Evolutionary conservation across 1,140 invertebrate species (phyloP).

Genomic region (Antheraea mylitta): DNA sequence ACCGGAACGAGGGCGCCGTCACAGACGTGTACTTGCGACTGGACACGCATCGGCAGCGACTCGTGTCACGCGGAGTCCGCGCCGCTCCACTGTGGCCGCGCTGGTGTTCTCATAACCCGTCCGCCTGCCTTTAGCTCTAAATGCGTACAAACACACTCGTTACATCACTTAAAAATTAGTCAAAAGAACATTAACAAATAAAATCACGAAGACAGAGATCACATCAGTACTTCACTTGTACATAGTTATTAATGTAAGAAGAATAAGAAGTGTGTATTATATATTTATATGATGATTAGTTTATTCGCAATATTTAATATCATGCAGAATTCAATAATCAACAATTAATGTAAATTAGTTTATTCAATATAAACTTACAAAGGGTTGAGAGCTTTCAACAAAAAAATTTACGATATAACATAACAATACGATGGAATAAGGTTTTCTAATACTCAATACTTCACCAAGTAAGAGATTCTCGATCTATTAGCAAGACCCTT

Average conservation of each 20-base stretch:
- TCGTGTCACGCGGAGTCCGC: constrained; percentile 81
- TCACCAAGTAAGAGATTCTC: too few species aligned
- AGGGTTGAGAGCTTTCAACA: too few species aligned
- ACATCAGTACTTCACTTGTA: constrained; percentile 8
- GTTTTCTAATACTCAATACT: too few species aligned
- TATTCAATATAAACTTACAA: too few species aligned
- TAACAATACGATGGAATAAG: too few species aligned
- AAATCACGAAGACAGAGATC: not conserved
- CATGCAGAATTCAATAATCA: too few species aligned
- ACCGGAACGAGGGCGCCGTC: constrained; percentile 58
- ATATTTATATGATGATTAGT: constrained; percentile 27
- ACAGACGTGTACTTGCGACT: constrained; percentile 83
- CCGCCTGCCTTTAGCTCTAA: constrained; percentile 81
- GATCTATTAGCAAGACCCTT: too few species aligned
- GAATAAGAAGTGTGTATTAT: constrained; percentile 23
- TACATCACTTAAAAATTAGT: not conserved
- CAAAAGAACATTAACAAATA: not conserved
- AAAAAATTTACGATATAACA: too few species aligned
- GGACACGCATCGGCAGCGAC: constrained; percentile 82
- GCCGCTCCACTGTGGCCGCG: constrained; percentile 86
- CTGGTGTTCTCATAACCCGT: constrained; percentile 87
- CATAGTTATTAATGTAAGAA: not conserved
- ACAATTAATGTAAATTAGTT: too few species aligned
- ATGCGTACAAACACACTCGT: not conserved
- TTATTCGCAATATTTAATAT: not conserved